phyloP scores from a whole-genome alignment of 1,140 invertebrate genomes.

The Hylaeus volcanicus region DNA sequence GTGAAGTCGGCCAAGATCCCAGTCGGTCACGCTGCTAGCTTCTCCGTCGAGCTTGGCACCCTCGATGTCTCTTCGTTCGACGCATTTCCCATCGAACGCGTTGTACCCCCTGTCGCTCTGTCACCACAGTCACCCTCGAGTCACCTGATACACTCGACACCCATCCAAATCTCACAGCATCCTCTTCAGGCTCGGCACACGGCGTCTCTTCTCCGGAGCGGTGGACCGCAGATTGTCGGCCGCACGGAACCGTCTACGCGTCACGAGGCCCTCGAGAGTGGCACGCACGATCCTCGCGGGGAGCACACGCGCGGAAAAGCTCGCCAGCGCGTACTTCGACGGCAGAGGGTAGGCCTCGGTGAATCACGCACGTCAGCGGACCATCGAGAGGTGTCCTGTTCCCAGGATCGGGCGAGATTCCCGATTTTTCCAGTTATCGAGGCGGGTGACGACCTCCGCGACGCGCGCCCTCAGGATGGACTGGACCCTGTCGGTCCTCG shows the following conservation, averaged over 20 bases:
- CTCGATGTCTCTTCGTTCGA: constrained; percentile 11
- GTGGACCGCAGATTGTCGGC: no score
- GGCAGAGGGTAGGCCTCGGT: no score
- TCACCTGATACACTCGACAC: not conserved
- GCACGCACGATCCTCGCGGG: not conserved
- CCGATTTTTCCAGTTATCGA: no score
- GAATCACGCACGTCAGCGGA: no score
- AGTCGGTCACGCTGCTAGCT: constrained; percentile 53
- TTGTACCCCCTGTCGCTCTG: not conserved
- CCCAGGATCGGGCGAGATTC: no score
- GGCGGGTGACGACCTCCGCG: no score
- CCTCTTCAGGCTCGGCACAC: not conserved
- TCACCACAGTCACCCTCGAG: constrained; percentile 2
- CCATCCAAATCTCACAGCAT: constrained; percentile 10
- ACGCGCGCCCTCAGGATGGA: no score
- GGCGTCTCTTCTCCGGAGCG: no score
- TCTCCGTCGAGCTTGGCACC: constrained; percentile 43
- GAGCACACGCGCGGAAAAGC: constrained; percentile 1
- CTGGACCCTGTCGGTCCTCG: constrained; percentile 22
- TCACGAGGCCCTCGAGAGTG: not conserved
- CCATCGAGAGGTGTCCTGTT: no score
- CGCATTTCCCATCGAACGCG: constrained; percentile 28
- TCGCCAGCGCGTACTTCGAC: not conserved
- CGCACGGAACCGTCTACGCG: not conserved
- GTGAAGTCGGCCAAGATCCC: no score